Percentiles rank a stretch among this genome's conserved stretches.
These are phyloP conservation scores for Suncus etruscus DNA, from an alignment of 2,113 vertebrate genomes.

Conservation along the genomic window DNA sequence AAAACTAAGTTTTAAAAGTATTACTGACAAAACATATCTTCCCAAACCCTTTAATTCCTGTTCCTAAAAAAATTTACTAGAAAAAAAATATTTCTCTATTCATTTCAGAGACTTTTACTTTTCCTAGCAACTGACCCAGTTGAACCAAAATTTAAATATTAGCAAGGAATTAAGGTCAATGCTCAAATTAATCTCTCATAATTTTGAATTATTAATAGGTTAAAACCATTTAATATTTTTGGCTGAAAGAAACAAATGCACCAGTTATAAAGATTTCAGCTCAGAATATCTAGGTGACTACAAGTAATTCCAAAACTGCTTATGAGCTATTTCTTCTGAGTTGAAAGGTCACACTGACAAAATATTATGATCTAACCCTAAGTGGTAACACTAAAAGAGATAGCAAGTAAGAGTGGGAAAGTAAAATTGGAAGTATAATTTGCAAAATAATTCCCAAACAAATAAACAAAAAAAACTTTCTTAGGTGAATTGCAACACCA, in stretches of 20 bases:
- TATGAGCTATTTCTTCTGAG: neutral
- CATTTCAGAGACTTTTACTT: conserved; percentile 17
- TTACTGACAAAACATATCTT: neutral
- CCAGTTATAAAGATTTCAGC: neutral
- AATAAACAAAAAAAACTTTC: neutral
- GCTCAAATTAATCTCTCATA: neutral
- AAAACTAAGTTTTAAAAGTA: neutral
- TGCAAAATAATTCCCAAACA: neutral
- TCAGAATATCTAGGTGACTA: neutral
- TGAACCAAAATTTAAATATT: conserved; percentile 49
- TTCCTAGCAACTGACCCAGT: neutral
- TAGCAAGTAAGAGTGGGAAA: neutral
- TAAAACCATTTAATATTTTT: neutral
- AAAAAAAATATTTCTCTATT: conserved; percentile 12
- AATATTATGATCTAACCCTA: neutral
- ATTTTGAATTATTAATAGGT: neutral
- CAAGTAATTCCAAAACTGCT: neutral
- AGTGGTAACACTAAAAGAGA: neutral
- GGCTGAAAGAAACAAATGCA: neutral
- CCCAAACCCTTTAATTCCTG: neutral
- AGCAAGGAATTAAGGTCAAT: conserved; percentile 51
- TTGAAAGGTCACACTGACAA: conserved; percentile 19
- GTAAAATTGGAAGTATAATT: neutral
- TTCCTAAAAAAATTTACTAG: neutral
- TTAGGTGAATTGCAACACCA: neutral